Conservation (phyloP, 2,797 vertebrate genomes). For the Sebastolobus altivelis region DNA sequence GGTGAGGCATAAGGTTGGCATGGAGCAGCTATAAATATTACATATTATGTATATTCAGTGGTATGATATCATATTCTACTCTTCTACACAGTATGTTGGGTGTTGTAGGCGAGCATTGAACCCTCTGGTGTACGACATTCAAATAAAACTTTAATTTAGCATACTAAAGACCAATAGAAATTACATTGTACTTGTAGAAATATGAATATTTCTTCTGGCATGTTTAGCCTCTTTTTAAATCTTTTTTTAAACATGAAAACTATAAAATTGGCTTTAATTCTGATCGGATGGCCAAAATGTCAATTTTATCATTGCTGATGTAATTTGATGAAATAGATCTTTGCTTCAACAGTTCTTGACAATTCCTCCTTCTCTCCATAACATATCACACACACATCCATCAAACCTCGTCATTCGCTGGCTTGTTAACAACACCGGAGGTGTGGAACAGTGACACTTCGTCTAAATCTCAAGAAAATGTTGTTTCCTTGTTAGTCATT, state of each 20-base stretch:
- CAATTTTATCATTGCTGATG: background rate
- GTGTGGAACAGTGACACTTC: slow-evolving; percentile 70
- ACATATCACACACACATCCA: slow-evolving; percentile 43
- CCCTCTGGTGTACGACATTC: background rate
- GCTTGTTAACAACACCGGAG: slow-evolving; percentile 69
- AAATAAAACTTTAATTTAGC: background rate
- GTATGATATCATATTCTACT: background rate
- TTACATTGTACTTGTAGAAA: too few relatives aligned
- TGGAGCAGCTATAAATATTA: slow-evolving; percentile 1
- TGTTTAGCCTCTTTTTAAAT: background rate
- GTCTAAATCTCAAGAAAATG: slow-evolving; percentile 73
- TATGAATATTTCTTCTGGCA: background rate
- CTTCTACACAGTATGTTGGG: background rate
- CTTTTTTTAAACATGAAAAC: background rate
- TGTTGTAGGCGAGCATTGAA: background rate
- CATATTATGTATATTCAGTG: background rate
- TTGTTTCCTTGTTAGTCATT: slow-evolving; percentile 77
- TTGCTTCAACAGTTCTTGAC: background rate
- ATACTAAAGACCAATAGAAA: background rate
- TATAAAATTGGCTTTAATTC: background rate
- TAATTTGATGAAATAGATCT: background rate
- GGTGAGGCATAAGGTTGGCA: background rate
- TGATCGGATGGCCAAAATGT: background rate
- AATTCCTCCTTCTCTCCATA: slow-evolving; percentile 29
- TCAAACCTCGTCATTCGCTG: slow-evolving; percentile 63